Base-by-base conservation (phyloP, 2,888 invertebrate species). In the Luperina nickerlii region DNA sequence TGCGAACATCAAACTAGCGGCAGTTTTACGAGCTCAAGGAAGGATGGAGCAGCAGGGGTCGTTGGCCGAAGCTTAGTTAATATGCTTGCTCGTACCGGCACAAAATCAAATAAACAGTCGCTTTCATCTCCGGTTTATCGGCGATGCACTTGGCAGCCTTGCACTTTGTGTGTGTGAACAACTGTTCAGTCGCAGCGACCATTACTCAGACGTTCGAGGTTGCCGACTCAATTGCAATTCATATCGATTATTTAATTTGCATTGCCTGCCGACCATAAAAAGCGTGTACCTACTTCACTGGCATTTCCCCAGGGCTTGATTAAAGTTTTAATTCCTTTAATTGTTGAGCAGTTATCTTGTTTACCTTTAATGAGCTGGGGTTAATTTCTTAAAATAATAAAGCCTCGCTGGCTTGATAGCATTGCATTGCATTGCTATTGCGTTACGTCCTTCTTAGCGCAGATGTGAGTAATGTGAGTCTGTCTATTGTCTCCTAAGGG, bases 61-160 rank as follows among this genome's bases (percentile, higher is more conserved):
- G 91, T 91, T 90, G 94, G 85, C 93, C 95, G 89, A 90, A 83
- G 92, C 92, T 94, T 94, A 92, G 94, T 94, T 94, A 94, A 94
- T 94, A 94, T 92, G 92, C 91, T 87, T 90, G 93, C 91, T 92
- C 90, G 93, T 92, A 94, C 90, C 90, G 91, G 93, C 94, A 93
- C 94, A 95, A 95, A 95, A 95, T 95, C 96, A 95, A 96, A 96
- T 96, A 96, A 96, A 96, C 96, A 96, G 92, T 92, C 93, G 94
- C 95, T 95, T 95, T 96, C 96, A 96, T 96, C 95, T 96, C 94
- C 94, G 94, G 94, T 94, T 94, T 95, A 95, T 95, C 94, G 93
- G 92, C 92, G 93, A 95, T 96, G 96, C 95, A 95, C 94, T 95
- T 92, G 92, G 94, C 92, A 94, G 95, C 94, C 95, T 96, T 95